Percentiles rank a stretch among this genome's conserved stretches.
Conservation (phyloP, 2,797 vertebrate genomes). For the Trematomus bernacchii region DNA sequence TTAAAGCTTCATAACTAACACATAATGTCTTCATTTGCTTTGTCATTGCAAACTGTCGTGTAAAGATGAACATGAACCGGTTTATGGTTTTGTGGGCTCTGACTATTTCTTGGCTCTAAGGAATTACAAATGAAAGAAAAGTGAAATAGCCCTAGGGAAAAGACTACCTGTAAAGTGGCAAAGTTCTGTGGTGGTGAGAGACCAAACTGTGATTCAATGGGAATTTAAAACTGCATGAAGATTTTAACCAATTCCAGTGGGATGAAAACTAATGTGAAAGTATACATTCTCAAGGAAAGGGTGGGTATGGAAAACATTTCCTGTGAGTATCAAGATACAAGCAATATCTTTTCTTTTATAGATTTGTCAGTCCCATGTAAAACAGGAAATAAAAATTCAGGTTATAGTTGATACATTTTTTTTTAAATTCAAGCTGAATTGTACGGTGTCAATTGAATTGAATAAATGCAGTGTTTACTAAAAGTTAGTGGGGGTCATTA, state of each 20-base stretch:
- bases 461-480: slow-evolving; percentile 1
- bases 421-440: not conserved
- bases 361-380: not conserved
- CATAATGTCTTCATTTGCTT: not conserved
- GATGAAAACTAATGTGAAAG: slow-evolving; percentile 4
- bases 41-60: not conserved
- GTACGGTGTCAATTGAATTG: not conserved
- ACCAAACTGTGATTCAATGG: slow-evolving; percentile 14
- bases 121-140: not conserved
- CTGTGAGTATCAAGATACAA: not conserved
- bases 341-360: not conserved
- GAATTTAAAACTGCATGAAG: not conserved
- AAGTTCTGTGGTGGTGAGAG: not conserved
- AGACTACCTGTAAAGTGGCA: not conserved
- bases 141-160: not conserved
- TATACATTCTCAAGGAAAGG: slow-evolving; percentile 1
- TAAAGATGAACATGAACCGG: not conserved
- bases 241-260: not conserved
- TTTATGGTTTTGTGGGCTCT: not conserved
- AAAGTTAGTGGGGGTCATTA: not conserved
- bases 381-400: not conserved
- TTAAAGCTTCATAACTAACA: not conserved
- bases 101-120: not conserved
- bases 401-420: not conserved
- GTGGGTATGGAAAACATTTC: not conserved